Evolutionary conservation across 2,113 vertebrate species (phyloP).

Genomic region (Rhinoderma darwinii): DNA sequence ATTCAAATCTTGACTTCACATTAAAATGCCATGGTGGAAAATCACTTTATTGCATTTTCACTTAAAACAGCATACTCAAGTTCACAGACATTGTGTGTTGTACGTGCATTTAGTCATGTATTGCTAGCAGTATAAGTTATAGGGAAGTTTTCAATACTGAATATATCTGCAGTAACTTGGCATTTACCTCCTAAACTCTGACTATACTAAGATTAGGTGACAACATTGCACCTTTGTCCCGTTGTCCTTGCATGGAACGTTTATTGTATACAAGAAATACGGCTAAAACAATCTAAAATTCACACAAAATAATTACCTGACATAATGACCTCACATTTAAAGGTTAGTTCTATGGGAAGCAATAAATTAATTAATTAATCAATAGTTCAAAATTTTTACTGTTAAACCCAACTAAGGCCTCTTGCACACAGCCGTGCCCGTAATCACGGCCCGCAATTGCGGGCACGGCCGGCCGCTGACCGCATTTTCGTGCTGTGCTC

Average conservation of each 20-base stretch:
- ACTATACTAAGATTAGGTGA: background rate
- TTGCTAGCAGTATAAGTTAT: background rate
- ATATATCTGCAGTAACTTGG: background rate
- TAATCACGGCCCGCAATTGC: too few relatives aligned
- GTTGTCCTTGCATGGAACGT: background rate
- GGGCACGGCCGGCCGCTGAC: too few relatives aligned
- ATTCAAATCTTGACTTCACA: background rate
- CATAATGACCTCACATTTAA: too few relatives aligned
- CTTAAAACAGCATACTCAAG: background rate
- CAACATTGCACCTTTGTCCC: constrained; percentile 24
- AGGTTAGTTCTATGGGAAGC: too few relatives aligned
- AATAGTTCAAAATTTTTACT: too few relatives aligned
- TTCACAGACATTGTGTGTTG: background rate
- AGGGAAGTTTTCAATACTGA: background rate
- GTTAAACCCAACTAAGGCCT: too few relatives aligned
- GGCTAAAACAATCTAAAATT: too few relatives aligned
- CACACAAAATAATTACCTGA: too few relatives aligned
- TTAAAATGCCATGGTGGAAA: background rate
- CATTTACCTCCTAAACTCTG: background rate
- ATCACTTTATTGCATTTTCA: background rate
- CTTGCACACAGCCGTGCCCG: too few relatives aligned
- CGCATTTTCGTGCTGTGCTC: too few relatives aligned
- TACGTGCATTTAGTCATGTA: background rate
- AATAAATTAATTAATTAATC: too few relatives aligned
- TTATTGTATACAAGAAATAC: background rate